Conservation (phyloP, 2,797 vertebrate genomes). For the Lates japonicus region DNA sequence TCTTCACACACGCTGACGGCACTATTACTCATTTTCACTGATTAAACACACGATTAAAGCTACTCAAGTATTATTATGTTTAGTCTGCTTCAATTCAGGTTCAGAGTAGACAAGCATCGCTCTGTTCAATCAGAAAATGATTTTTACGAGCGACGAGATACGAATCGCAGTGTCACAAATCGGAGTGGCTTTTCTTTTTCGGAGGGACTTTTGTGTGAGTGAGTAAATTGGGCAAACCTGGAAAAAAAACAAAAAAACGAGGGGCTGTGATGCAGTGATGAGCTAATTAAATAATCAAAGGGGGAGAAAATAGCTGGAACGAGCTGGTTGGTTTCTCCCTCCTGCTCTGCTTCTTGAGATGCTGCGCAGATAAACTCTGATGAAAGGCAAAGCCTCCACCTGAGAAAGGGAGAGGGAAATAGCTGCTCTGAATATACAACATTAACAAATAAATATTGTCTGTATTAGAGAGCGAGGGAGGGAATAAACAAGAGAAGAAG, state of each 20-base stretch:
- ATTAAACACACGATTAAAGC: slow-evolving; percentile 45
- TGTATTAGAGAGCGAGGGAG: not conserved
- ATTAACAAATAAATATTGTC: not conserved
- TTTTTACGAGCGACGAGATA: slow-evolving; percentile 34
- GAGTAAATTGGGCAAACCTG: slow-evolving; percentile 26
- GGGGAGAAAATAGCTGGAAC: slow-evolving; percentile 45
- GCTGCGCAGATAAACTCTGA: slow-evolving; percentile 41
- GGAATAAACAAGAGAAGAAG: not conserved
- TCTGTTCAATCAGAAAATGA: slow-evolving; percentile 50
- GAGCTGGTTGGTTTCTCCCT: slow-evolving; percentile 38
- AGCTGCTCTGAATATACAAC: not conserved
- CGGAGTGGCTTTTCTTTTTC: not conserved
- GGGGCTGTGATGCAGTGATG: slow-evolving; percentile 35
- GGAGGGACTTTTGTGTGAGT: slow-evolving; percentile 1
- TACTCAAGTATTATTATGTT: slow-evolving; percentile 47
- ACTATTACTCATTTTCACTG: slow-evolving; percentile 39
- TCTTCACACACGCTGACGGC: slow-evolving; percentile 23
- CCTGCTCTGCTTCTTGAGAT: slow-evolving; percentile 49
- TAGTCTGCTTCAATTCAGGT: slow-evolving; percentile 55
- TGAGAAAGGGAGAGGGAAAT: slow-evolving; percentile 2
- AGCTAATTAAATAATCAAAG: slow-evolving; percentile 60
- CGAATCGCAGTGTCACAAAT: slow-evolving; percentile 14
- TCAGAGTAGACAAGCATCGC: slow-evolving; percentile 42
- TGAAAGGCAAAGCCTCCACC: slow-evolving; percentile 48
- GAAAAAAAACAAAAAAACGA: slow-evolving; percentile 17